Evolutionary conservation across 2,113 vertebrate species (phyloP).

Genomic region (Acrocephalus kingi): DNA sequence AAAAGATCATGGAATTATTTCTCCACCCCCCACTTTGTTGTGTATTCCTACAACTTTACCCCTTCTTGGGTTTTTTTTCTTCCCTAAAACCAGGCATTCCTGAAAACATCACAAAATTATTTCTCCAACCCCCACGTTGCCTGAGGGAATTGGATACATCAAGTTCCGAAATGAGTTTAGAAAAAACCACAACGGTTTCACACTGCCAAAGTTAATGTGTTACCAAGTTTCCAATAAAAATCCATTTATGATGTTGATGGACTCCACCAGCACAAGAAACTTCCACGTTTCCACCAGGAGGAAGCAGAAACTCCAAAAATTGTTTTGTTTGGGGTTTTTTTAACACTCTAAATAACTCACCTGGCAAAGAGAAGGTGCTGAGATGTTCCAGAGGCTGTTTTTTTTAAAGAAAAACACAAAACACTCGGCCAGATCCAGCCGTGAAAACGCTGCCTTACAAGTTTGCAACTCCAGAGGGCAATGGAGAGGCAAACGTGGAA

Average conservation of each 20-base stretch:
- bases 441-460: neutral
- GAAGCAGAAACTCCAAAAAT: neutral
- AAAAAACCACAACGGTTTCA: neutral
- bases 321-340: neutral
- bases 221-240: neutral
- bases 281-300: neutral
- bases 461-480: slow-evolving; percentile 75
- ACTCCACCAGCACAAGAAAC: neutral
- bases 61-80: accelerated
- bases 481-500: slow-evolving; percentile 55
- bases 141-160: neutral
- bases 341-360: neutral
- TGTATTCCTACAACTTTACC: neutral
- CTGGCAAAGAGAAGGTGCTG: neutral
- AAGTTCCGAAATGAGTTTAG: neutral
- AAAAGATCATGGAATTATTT: neutral
- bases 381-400: neutral
- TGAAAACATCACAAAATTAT: neutral
- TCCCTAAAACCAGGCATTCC: neutral
- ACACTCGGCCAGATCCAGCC: neutral
- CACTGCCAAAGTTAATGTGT: neutral
- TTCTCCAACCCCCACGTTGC: neutral
- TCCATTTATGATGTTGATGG: neutral
- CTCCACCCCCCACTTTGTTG: neutral
- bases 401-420: neutral